These are phyloP conservation scores for Catharus ustulatus DNA, from an alignment of 2,797 vertebrate genomes.

Conservation along the genomic window DNA sequence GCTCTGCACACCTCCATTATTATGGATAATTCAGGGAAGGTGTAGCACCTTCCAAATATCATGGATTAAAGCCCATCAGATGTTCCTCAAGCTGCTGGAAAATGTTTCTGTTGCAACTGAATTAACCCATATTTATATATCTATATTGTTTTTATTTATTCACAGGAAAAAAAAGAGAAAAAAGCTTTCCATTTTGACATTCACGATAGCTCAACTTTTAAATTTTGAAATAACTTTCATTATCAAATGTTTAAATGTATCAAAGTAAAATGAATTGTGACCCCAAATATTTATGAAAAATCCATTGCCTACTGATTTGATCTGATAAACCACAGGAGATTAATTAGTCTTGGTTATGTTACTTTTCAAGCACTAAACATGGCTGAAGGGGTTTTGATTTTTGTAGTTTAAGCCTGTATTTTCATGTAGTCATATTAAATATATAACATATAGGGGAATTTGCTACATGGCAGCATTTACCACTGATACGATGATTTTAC, in stretches of 20 bases:
- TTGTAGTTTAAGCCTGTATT: not conserved
- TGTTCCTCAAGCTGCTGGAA: not conserved
- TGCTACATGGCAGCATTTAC: not conserved
- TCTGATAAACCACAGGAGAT: conserved; percentile 43
- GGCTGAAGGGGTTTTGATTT: conserved; percentile 28
- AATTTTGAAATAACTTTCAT: not conserved
- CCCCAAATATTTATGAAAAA: conserved; percentile 45
- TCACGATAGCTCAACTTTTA: not conserved
- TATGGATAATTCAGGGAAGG: not conserved
- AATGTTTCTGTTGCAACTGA: not conserved
- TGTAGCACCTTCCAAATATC: not conserved
- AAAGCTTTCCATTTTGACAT: not conserved
- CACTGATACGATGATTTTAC: not conserved
- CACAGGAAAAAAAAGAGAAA: not conserved
- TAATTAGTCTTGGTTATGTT: conserved; percentile 42
- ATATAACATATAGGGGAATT: not conserved
- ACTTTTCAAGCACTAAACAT: conserved; percentile 43
- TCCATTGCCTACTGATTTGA: not conserved
- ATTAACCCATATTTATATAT: not conserved
- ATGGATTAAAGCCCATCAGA: not conserved
- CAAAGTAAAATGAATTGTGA: conserved; percentile 12
- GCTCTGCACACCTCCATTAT: not conserved
- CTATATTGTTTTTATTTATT: not conserved
- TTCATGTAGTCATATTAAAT: conserved; percentile 6
- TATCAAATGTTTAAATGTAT: not conserved